Evolutionary conservation across 2,888 invertebrate species (phyloP), one percentile per base, ranked within the genome.

Genomic region (Chromoteleia sp.): DNA sequence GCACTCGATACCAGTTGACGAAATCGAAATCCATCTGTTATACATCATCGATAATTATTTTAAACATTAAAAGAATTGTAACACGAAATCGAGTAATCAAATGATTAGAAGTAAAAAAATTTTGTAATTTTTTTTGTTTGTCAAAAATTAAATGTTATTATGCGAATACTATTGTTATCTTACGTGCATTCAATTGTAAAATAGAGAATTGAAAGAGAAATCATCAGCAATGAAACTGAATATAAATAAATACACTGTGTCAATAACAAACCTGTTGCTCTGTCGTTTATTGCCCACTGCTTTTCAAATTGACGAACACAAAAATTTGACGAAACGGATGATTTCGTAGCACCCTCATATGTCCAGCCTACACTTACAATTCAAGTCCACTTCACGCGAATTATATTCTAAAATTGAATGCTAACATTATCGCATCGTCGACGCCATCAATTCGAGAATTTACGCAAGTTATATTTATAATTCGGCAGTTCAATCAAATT

Each of bases 401-500:
- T 50, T 52, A 19, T 15, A 61, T 61, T 41, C 71, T 30, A 45
- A 71, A 71, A 50, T 61, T 52, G 61, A 50, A 29, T 61, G 71
- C 41, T 52, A 41, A 71, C 54, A 12, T 39, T 19, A 19, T 21
- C n/a, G 30, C 30, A 48, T 48, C 21, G 45, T 48, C 29, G 33
- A 48, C 33, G 36, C 63, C 17, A 12, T 8, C 29, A 45, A 45
- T 61, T 61, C n/a, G 45, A 30, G 30, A 45, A 45, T 61, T n/a
- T 29, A 61, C 43, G 45, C 8, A 59, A 59, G 25, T 15, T 21
- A 45, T 21, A 36, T 45, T 19, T 50, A 33, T 21, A 59, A 56
- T 41, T 59, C 45, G 71, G 41, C 50, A 71, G 71, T 59, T 45
- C 58, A 70, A 70, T 70, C 68, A 68, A 68, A 33, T 30, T 17